A percentile compares a stretch with the other conserved stretches of the same genome.
phyloP scores from a whole-genome alignment of 2,888 invertebrate genomes.

The Thalpophila matura region DNA sequence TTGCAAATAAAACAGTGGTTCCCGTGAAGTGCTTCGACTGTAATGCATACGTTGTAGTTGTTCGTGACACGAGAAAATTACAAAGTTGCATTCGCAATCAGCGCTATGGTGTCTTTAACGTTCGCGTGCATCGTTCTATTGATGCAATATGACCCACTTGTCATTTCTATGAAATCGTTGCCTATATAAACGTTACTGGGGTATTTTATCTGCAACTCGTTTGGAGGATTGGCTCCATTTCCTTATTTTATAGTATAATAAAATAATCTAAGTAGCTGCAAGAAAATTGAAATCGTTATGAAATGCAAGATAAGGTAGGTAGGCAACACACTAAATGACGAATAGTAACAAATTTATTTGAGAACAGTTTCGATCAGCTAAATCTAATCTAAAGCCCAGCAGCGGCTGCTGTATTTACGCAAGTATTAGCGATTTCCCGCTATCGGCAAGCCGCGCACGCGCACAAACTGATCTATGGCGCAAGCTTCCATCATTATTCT shows the following conservation, averaged over 20 bases:
- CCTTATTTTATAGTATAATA: conserved; percentile 43
- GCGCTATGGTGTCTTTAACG: conserved; percentile 80
- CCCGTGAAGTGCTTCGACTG: conserved; percentile 59
- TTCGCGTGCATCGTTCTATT: conserved; percentile 85
- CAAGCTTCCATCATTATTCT: conserved; percentile 87
- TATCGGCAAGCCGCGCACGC: conserved; percentile 83
- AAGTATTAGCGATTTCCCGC: conserved; percentile 84
- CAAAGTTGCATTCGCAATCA: conserved; percentile 79
- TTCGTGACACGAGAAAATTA: conserved; percentile 81
- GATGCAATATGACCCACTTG: conserved; percentile 87
- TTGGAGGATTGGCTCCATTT: conserved; percentile 41
- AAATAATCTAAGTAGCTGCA: conserved; percentile 29
- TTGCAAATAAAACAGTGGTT: conserved; percentile 61
- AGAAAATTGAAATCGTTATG: conserved; percentile 37
- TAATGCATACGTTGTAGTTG: conserved; percentile 64
- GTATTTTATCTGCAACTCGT: conserved; percentile 44
- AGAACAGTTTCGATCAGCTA: conserved; percentile 66
- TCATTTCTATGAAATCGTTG: conserved; percentile 80
- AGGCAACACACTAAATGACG: conserved; percentile 59
- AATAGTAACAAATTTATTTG: conserved; percentile 63
- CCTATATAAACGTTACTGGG: conserved; percentile 55
- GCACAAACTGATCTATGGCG: conserved; percentile 80
- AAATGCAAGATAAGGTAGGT: conserved; percentile 43
- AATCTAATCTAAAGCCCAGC: conserved; percentile 72
- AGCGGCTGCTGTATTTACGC: conserved; percentile 85